phyloP scores from a whole-genome alignment of 2,888 invertebrate species.

The Drosophila fulvimacula region DNA sequence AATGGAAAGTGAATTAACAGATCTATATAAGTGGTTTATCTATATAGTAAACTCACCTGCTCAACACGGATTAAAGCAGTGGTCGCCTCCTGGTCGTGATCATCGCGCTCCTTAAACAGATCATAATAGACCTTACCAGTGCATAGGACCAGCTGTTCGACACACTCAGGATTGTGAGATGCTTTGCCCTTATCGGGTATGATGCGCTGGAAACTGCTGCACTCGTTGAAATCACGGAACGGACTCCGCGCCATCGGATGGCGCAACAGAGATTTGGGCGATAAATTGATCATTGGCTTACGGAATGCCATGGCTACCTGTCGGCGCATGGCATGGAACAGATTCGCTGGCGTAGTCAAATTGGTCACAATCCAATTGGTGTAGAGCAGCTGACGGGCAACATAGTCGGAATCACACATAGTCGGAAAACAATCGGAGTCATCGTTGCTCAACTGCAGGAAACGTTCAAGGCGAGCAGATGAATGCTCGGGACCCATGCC shows the following conservation, averaged over 20 bases:
- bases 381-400: slow-evolving; percentile 96
- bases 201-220: slow-evolving; percentile 89
- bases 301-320: slow-evolving; percentile 98
- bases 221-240: slow-evolving; percentile 95
- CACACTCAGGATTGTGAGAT: slow-evolving; percentile 86
- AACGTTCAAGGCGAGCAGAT: slow-evolving; percentile 88
- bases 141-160: slow-evolving; percentile 91
- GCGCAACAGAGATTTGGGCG: slow-evolving; percentile 97
- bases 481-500: slow-evolving; percentile 96
- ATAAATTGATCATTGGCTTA: slow-evolving; percentile 98
- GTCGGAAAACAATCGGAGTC: slow-evolving; percentile 97
- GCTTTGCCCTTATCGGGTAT: slow-evolving; percentile 87
- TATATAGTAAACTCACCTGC: slow-evolving; percentile 85
- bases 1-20: neutral
- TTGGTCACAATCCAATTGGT: slow-evolving; percentile 98
- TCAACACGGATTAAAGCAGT: slow-evolving; percentile 94
- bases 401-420: slow-evolving; percentile 91
- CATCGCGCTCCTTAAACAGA: slow-evolving; percentile 88
- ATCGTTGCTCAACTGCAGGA: slow-evolving; percentile 96
- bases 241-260: slow-evolving; percentile 97
- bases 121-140: slow-evolving; percentile 93
- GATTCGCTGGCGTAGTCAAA: slow-evolving; percentile 97
- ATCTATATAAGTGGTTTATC: neutral
- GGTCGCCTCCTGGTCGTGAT: slow-evolving; percentile 87
- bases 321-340: slow-evolving; percentile 96